These are phyloP conservation scores for Ornithoptera priamus DNA, from an alignment of 2,888 invertebrate species.

Conservation along the genomic window DNA sequence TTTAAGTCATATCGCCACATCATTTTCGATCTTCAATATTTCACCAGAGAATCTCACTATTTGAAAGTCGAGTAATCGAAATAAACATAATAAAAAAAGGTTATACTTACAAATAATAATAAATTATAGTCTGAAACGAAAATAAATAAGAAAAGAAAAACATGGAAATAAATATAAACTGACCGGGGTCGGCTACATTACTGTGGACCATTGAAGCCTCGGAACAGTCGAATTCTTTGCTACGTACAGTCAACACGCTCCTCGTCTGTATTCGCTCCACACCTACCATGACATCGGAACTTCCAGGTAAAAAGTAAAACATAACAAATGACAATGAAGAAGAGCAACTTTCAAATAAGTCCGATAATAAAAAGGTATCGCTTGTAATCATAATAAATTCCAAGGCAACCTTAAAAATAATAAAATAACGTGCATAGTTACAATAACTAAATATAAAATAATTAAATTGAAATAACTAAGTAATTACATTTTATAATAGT, in stretches of 20 bases:
- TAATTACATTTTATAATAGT: too few relatives aligned
- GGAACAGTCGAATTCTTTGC: conserved; percentile 28
- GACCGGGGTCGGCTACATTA: conserved; percentile 30
- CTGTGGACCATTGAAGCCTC: conserved; percentile 29
- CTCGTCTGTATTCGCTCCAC: conserved; percentile 13
- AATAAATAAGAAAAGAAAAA: not conserved
- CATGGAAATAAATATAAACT: not conserved
- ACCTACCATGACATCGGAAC: conserved; percentile 3
- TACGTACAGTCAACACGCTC: conserved; percentile 25
- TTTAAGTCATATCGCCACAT: not conserved
- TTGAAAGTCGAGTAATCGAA: not conserved
- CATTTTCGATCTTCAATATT: not conserved
- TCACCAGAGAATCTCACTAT: not conserved
- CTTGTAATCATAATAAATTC: not conserved
- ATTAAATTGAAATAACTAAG: too few relatives aligned
- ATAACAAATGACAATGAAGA: not conserved
- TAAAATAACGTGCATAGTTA: not conserved
- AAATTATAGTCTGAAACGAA: not conserved
- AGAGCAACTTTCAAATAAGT: not conserved
- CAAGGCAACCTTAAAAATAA: not conserved
- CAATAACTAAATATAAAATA: not conserved
- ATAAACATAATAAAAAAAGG: not conserved
- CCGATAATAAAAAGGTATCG: not conserved
- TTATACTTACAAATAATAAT: not conserved
- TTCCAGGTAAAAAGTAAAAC: not conserved